These are phyloP conservation scores for Neoaliturus tenellus DNA, from an alignment of 2,888 invertebrate genomes.

Conservation along the genomic window DNA sequence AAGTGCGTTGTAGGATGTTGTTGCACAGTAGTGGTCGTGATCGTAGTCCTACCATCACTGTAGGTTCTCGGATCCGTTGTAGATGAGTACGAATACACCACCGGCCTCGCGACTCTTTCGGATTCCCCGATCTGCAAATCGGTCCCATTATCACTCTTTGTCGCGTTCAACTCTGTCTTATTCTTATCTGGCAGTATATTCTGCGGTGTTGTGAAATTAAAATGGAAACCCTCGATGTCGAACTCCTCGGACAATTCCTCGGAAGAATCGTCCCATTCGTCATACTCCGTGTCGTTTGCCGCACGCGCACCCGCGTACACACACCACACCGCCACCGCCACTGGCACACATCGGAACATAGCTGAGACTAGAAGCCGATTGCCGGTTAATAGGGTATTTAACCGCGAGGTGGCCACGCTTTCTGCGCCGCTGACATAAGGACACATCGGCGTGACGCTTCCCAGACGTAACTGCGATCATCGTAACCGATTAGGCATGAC, in stretches of 20 bases:
- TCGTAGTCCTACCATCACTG: background rate
- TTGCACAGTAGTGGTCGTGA: background rate
- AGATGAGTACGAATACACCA: conserved; percentile 40
- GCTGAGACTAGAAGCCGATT: background rate
- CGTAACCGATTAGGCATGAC: background rate
- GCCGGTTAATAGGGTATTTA: conserved; percentile 43
- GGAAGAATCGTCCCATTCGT: background rate
- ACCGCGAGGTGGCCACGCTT: conserved; percentile 34
- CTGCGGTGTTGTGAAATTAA: conserved; percentile 6
- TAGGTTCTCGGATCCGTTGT: conserved; percentile 17
- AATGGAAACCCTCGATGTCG: background rate
- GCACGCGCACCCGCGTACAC: background rate
- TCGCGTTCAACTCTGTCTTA: background rate
- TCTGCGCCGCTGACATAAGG: conserved; percentile 38
- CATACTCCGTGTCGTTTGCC: background rate
- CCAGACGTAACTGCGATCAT: background rate
- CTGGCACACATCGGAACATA: conserved; percentile 33
- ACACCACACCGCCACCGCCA: background rate
- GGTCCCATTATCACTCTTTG: background rate
- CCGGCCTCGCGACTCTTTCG: conserved; percentile 32
- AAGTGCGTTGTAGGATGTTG: background rate
- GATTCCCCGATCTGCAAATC: conserved; percentile 19
- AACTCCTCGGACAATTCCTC: conserved; percentile 10
- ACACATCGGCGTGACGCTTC: background rate
- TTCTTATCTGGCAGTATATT: background rate